A percentile compares a stretch with the other conserved stretches of the same genome.
These are phyloP conservation scores for Dascillus cervinus DNA, from an alignment of 2,888 invertebrate genomes.

Conservation along the genomic window DNA sequence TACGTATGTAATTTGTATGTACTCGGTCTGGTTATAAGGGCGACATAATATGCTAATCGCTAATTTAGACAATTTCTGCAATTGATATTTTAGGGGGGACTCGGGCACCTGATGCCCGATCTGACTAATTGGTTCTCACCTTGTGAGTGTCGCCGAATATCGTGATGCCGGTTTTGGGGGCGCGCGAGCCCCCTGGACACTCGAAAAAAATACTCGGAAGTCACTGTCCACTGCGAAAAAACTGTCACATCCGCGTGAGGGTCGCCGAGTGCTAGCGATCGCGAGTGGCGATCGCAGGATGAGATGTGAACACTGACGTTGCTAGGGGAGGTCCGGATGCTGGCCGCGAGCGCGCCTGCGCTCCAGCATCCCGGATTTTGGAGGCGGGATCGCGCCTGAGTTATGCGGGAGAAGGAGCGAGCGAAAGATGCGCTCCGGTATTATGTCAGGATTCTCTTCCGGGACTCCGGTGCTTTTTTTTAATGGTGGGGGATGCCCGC, in stretches of 20 bases:
- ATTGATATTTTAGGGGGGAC: too few species aligned
- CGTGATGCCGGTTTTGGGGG: slow-evolving; percentile 40
- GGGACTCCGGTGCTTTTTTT: slow-evolving; percentile 31
- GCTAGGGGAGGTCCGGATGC: slow-evolving; percentile 37
- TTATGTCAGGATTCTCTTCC: slow-evolving; percentile 19
- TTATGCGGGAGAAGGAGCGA: slow-evolving; percentile 15
- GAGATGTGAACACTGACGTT: slow-evolving; percentile 32
- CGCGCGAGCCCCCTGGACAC: slow-evolving; percentile 22
- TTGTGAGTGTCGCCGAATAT: slow-evolving; percentile 44
- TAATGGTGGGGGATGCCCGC: slow-evolving; percentile 40
- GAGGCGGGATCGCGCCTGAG: slow-evolving; percentile 17
- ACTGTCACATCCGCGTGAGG: background rate
- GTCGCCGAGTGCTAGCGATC: too few species aligned
- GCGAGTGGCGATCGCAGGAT: slow-evolving; percentile 18
- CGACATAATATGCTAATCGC: too few species aligned
- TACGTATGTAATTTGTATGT: too few species aligned
- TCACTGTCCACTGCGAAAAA: slow-evolving; percentile 1
- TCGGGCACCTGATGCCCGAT: too few species aligned
- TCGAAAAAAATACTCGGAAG: background rate
- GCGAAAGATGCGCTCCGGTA: slow-evolving; percentile 15
- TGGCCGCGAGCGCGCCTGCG: slow-evolving; percentile 17
- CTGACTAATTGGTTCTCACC: too few species aligned
- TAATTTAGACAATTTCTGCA: too few species aligned
- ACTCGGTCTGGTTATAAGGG: too few species aligned
- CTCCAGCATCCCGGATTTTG: slow-evolving; percentile 14